A percentile compares a stretch with the other conserved stretches of the same genome.
phyloP scores from a whole-genome alignment of 2,888 invertebrate genomes.

The Luffia ferchaultella region DNA sequence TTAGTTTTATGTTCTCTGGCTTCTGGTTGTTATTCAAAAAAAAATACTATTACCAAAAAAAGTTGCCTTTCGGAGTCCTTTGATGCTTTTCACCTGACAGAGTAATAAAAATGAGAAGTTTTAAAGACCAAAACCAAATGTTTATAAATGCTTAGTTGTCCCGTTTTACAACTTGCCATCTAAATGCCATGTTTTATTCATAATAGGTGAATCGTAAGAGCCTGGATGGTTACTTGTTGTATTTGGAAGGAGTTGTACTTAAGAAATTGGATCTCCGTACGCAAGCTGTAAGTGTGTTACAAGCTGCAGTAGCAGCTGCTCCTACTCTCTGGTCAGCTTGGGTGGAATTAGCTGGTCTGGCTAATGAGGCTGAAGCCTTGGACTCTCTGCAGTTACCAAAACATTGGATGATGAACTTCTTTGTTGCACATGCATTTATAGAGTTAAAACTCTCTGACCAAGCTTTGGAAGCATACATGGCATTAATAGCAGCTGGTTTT shows the following conservation, averaged over 20 bases:
- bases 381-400: constrained; percentile 74
- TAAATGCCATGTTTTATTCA: neutral
- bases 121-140: too few species aligned
- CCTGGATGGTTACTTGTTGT: constrained; percentile 87
- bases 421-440: constrained; percentile 87
- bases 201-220: constrained; percentile 55
- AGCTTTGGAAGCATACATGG: constrained; percentile 83
- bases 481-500: constrained; percentile 81
- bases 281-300: constrained; percentile 80
- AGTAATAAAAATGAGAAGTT: too few species aligned
- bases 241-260: constrained; percentile 90
- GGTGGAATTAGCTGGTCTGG: constrained; percentile 87
- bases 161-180: too few species aligned
- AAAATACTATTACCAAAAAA: too few species aligned
- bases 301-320: constrained; percentile 78
- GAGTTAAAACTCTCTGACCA: constrained; percentile 92
- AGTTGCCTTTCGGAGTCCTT: too few species aligned
- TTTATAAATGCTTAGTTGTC: too few species aligned
- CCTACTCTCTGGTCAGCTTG: constrained; percentile 96
- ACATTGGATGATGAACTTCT: constrained; percentile 96
- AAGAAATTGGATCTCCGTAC: constrained; percentile 83
- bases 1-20: too few species aligned
- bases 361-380: constrained; percentile 82
- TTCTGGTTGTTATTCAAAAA: too few species aligned
- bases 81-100: too few species aligned